Evolutionary conservation across 2,797 vertebrate genomes (phyloP).

Genomic region (Numenius phaeopus): DNA sequence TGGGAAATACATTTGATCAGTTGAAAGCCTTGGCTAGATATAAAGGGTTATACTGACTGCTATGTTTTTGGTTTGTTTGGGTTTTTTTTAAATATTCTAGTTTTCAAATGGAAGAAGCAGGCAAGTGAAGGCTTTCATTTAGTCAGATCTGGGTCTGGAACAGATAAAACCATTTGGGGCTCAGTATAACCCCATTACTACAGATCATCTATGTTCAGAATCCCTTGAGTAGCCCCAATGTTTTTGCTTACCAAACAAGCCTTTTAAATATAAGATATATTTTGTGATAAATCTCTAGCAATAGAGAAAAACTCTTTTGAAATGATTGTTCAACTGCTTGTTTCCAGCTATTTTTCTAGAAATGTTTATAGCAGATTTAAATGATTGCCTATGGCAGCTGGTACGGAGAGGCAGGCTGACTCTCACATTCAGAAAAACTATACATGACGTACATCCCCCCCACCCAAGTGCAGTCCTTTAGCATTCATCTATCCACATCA

Average conservation of each 20-base stretch:
- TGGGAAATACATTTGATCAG: conserved; percentile 45
- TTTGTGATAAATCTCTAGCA: neutral
- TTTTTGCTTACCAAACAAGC: neutral
- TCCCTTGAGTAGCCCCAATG: neutral
- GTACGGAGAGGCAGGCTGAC: neutral
- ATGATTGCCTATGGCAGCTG: neutral
- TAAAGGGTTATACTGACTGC: neutral
- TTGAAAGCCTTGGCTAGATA: conserved; percentile 32
- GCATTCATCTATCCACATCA: conserved; percentile 73
- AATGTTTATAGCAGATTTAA: neutral
- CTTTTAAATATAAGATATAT: neutral
- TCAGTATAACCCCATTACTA: neutral
- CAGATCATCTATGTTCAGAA: neutral
- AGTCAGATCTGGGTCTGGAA: neutral
- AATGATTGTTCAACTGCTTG: neutral
- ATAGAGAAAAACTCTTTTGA: neutral
- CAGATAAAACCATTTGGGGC: conserved; percentile 13
- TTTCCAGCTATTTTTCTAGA: neutral
- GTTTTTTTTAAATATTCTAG: neutral
- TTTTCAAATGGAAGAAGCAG: conserved; percentile 3
- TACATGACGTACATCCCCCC: neutral
- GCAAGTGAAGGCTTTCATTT: conserved; percentile 20
- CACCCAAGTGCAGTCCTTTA: neutral
- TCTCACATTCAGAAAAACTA: neutral
- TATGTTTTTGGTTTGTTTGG: neutral